Evolutionary conservation across 2,888 invertebrate species (phyloP).

Genomic region (Creontiades dilutus): DNA sequence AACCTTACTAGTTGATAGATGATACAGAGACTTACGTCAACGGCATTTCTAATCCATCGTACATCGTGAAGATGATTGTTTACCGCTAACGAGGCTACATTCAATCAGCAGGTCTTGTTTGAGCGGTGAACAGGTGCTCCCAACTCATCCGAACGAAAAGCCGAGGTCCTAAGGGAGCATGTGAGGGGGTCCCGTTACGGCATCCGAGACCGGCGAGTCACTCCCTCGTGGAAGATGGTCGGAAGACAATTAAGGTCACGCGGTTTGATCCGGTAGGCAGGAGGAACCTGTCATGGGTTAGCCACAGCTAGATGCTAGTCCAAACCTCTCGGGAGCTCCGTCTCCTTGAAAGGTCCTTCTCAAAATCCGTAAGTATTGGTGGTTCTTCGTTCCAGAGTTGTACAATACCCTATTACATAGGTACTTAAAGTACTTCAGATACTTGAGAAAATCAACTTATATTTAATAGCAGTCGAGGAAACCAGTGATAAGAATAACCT

Average conservation of each 20-base stretch:
- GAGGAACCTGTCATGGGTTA: not conserved
- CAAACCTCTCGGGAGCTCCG: not conserved
- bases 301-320: not conserved
- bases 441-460: no score
- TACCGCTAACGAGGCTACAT: constrained; percentile 5
- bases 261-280: constrained; percentile 30
- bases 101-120: not conserved
- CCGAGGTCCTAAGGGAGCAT: not conserved
- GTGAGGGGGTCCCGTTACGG: constrained; percentile 48
- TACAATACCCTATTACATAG: no score
- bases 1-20: no score
- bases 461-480: no score
- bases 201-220: constrained; percentile 45
- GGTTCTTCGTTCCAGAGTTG: no score
- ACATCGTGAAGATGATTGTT: not conserved
- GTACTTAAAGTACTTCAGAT: no score
- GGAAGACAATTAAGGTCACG: constrained; percentile 43
- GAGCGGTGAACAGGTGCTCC: not conserved
- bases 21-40: no score
- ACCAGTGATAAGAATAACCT: no score
- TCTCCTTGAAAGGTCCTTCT: not conserved
- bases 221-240: constrained; percentile 19
- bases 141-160: not conserved
- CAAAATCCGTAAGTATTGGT: no score
- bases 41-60: no score